Evolutionary conservation across 2,113 vertebrate genomes (phyloP).

Genomic region (Brachyistius frenatus): DNA sequence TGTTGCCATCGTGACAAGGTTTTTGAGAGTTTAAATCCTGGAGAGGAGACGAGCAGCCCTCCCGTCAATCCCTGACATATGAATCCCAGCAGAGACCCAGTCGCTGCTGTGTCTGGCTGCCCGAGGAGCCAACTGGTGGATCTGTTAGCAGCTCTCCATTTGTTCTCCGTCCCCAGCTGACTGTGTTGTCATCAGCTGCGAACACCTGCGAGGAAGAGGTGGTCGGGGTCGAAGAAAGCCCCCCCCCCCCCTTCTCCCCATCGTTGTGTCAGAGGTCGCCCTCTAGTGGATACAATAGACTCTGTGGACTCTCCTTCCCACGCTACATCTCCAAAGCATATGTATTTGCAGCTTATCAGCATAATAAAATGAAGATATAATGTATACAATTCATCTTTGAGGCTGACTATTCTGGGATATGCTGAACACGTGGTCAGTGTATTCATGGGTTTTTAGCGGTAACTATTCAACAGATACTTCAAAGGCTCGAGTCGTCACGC

Average conservation of each 20-base stretch:
- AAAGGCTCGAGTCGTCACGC: constrained; percentile 3
- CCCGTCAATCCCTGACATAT: constrained; percentile 32
- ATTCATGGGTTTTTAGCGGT: background rate
- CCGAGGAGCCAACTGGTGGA: background rate
- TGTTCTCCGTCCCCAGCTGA: constrained; percentile 19
- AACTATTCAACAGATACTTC: constrained; percentile 23
- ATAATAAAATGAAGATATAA: too few relatives aligned
- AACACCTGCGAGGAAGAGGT: constrained; percentile 4
- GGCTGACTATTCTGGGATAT: too few relatives aligned
- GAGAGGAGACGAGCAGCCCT: background rate
- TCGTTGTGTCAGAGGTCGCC: constrained; percentile 63
- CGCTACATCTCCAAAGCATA: too few relatives aligned
- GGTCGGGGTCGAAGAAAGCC: background rate
- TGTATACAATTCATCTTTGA: too few relatives aligned
- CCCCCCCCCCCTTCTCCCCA: background rate
- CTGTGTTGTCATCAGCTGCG: constrained; percentile 35
- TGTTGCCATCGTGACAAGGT: background rate
- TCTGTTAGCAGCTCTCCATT: constrained; percentile 26
- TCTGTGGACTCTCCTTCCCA: too few relatives aligned
- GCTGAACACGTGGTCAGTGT: background rate
- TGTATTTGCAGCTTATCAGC: too few relatives aligned
- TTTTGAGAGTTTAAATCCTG: background rate
- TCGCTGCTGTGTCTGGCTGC: constrained; percentile 13
- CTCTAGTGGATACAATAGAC: constrained; percentile 73
- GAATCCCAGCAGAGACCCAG: constrained; percentile 47